Evolutionary conservation across 1,140 invertebrate genomes (phyloP), one percentile per base, ranked within the genome.

Genomic region (Archivesica marissinica): DNA sequence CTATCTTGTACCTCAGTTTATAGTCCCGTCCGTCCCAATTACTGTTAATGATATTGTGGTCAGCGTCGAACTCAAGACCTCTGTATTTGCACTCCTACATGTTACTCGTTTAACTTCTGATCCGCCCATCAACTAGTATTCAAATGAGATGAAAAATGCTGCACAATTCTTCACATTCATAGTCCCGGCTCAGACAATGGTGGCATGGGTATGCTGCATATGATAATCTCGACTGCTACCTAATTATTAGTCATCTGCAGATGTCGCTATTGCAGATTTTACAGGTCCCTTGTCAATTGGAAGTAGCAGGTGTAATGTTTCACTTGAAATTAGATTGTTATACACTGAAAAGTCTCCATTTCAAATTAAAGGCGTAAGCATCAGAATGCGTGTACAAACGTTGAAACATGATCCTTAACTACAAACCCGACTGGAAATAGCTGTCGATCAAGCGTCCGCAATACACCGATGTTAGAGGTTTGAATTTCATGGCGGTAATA

Each of bases 361-460:
- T 74, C 80, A 83, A 83, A 83, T 83, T 83, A 83, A 83, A 83
- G 80, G 80, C 80, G 56, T 59, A 44, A 59, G 80, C 33, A 75
- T 56, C 68, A 83, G 54, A 61, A 83, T 75, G 68, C 72, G 80
- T 75, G 80, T 75, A 74, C 44, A 83, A 74, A 52, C 66, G 30
- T 25, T 64, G 80, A 61, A 75, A 83, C 80, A 30, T 20, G n/a
- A 83, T 75, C 64, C 38, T 39, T 61, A 41, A 50, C 68, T 74
- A 83, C 68, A 83, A 75, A 72, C 54, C 23, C 50, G 64, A 50
- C 66, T 83, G 66, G 70, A 61, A 75, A 54, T 59, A 39, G 50
- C 38, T 83, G 80, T 83, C 80, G 75, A 83, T 83, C 80, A 83
- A 75, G 80, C 70, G 80, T 39, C 70, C 56, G 52, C 68, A 23